Conservation (phyloP, 1,140 invertebrate species). For the Cydia fagiglandana region DNA sequence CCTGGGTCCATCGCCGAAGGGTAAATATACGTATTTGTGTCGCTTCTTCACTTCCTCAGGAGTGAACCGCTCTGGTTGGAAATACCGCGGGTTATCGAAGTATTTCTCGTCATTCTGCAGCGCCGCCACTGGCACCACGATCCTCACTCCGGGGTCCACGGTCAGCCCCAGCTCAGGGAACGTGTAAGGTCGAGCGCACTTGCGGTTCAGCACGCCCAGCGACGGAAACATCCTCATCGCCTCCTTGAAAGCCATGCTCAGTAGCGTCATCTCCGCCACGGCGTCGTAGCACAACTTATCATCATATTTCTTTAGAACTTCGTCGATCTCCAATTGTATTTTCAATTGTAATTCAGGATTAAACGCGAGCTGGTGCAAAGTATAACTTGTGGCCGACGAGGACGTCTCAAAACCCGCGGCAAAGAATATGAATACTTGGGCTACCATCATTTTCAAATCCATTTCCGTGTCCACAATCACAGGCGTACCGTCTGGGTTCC, state of each 20-base stretch:
- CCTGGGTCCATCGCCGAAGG: slow-evolving; percentile 85
- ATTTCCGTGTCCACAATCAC: slow-evolving; percentile 47
- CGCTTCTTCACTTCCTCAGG: slow-evolving; percentile 65
- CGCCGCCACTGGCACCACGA: slow-evolving; percentile 78
- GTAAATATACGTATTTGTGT: slow-evolving; percentile 79
- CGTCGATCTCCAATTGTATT: slow-evolving; percentile 72
- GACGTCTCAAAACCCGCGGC: slow-evolving; percentile 79
- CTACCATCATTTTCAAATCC: slow-evolving; percentile 59
- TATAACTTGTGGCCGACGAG: slow-evolving; percentile 69
- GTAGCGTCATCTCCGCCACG: slow-evolving; percentile 79
- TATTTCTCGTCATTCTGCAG: slow-evolving; percentile 80
- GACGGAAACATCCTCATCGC: slow-evolving; percentile 73
- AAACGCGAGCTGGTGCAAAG: slow-evolving; percentile 73
- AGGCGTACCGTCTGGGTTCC: slow-evolving; percentile 46
- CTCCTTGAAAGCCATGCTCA: slow-evolving; percentile 58
- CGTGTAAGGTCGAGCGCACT: slow-evolving; percentile 61
- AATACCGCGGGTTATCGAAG: slow-evolving; percentile 80
- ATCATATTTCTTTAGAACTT: slow-evolving; percentile 70
- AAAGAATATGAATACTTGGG: slow-evolving; percentile 79
- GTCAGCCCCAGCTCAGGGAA: slow-evolving; percentile 64
- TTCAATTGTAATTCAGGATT: slow-evolving; percentile 75
- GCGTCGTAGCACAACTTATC: slow-evolving; percentile 80
- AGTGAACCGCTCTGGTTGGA: slow-evolving; percentile 81
- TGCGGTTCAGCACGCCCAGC: slow-evolving; percentile 59
- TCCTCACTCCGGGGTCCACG: slow-evolving; percentile 73